phyloP scores from a whole-genome alignment of 2,113 vertebrate genomes.

The Edolisoma coerulescens region DNA sequence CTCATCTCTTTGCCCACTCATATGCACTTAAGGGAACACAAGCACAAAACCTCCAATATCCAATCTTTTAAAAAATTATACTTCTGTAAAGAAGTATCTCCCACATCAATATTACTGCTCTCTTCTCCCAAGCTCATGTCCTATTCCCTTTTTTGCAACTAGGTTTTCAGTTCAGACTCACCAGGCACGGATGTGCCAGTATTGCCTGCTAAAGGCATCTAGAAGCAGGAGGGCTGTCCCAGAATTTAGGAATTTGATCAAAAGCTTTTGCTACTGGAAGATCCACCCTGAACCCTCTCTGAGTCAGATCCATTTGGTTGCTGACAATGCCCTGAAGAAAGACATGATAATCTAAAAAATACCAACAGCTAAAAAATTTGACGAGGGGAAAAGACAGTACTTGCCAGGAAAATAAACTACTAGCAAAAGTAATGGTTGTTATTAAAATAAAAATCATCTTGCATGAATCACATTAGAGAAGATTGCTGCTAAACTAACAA shows the following conservation, averaged over 20 bases:
- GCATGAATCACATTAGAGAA: not conserved
- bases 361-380: not conserved
- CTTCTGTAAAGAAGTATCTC: not conserved
- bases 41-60: not conserved
- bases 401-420: not conserved
- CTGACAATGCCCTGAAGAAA: not conserved
- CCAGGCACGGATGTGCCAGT: not conserved
- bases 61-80: not conserved
- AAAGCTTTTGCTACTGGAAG: accelerated
- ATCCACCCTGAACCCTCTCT: not conserved
- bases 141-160: not conserved
- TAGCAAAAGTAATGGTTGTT: not conserved
- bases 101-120: not conserved
- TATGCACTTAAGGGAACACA: not conserved
- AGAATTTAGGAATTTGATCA: not conserved
- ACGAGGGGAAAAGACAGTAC: accelerated
- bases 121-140: not conserved
- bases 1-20: not conserved
- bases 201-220: not conserved
- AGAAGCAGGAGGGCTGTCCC: accelerated
- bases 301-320: not conserved
- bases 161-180: not conserved
- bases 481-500: not conserved
- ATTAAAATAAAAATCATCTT: not conserved
- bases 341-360: not conserved